Conservation (phyloP, 2,888 invertebrate species). For the Heliconius hortense region DNA sequence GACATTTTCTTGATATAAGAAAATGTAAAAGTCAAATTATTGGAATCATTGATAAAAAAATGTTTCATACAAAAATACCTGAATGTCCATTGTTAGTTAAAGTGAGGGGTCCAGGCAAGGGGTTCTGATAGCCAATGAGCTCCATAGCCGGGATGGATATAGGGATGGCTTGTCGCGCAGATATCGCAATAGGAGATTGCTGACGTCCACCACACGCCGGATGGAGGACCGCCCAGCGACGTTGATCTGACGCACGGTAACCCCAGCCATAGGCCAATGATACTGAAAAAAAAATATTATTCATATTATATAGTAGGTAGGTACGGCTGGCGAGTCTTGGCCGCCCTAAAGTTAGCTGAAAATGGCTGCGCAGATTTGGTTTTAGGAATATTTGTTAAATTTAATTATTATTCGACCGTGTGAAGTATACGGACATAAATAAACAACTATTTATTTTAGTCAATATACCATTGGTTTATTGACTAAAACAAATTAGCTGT, state of each 20-base stretch:
- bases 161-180: constrained; percentile 83
- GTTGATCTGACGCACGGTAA: constrained; percentile 84
- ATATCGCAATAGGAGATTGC: constrained; percentile 86
- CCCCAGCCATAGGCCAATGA: constrained; percentile 76
- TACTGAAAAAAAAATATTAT: constrained; percentile 47
- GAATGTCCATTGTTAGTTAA: constrained; percentile 88
- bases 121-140: constrained; percentile 87
- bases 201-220: constrained; percentile 84
- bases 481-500: too few relatives aligned
- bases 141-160: constrained; percentile 87
- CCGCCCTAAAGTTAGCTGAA: too few relatives aligned
- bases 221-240: constrained; percentile 84
- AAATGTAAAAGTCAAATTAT: neutral
- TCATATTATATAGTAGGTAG: too few relatives aligned
- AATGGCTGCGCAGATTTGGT: too few relatives aligned
- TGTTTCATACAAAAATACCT: constrained; percentile 58
- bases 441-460: too few relatives aligned
- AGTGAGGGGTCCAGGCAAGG: constrained; percentile 83
- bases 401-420: too few relatives aligned
- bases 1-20: neutral
- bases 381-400: too few relatives aligned
- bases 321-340: too few relatives aligned
- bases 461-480: too few relatives aligned
- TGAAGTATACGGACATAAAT: too few relatives aligned
- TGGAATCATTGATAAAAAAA: neutral